Conservation (phyloP, 1,140 invertebrate genomes). For the Dendrolimus kikuchii region DNA sequence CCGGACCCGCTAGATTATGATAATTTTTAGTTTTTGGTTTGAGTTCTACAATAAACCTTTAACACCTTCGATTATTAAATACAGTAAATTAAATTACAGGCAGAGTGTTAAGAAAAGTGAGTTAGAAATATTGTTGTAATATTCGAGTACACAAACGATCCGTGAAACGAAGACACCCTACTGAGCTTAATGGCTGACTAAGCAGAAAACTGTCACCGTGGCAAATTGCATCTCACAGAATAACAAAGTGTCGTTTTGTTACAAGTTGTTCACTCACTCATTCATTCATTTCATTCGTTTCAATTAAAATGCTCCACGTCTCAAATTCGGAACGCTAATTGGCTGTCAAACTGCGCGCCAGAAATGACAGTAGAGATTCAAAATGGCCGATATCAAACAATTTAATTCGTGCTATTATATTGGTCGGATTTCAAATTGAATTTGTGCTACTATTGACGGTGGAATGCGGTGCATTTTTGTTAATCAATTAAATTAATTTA, state of each 20-base stretch:
- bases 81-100: no score
- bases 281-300: conserved; percentile 10
- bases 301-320: conserved; percentile 19
- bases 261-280: conserved; percentile 12
- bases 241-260: conserved; percentile 22
- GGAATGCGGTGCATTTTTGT: conserved; percentile 11
- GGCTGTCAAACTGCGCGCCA: conserved; percentile 18
- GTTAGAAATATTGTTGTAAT: no score
- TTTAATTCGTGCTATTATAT: conserved; percentile 21
- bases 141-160: neutral
- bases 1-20: no score
- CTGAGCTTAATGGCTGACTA: conserved; percentile 32
- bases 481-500: no score
- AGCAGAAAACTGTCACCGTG: conserved; percentile 25
- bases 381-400: conserved; percentile 22
- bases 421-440: conserved; percentile 9
- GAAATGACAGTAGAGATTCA: conserved; percentile 23
- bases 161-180: conserved; percentile 4
- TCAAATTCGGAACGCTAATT: conserved; percentile 20
- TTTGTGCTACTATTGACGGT: conserved; percentile 20
- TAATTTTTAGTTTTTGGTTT: no score
- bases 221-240: conserved; percentile 17
- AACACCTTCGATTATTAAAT: no score
- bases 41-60: no score
- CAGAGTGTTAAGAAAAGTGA: no score